Base-by-base conservation (phyloP, 2,888 invertebrate genomes). In the Erannis defoliaria region DNA sequence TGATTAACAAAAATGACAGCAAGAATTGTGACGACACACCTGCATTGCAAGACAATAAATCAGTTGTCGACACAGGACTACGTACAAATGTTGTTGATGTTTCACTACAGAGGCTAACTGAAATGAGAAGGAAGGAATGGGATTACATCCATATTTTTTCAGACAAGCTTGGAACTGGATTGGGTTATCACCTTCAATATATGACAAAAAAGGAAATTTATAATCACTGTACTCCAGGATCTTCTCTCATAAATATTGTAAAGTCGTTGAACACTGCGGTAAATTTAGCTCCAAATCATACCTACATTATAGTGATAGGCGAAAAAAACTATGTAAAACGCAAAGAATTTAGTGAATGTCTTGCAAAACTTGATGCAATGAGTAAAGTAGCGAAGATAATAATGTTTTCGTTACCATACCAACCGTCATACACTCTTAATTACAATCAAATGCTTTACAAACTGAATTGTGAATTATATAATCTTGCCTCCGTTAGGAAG, bases 381-480 rank as follows among this genome's bases (percentile, higher is more conserved):
- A 38, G 38, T 18, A 38, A 38, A 9, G 8, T 2, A 18, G 8
- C 38, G 18, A 16, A 18, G 18, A 18, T 38, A 16, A 18, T 38
- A 18, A 18, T 38, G 16, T 18, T 16, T 18, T 38, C 38, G 16
- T 2, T 38, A n/a, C 38, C 38, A 35, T 35, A 35, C 14, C 14
- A 14, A 0, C 14, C 35, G 6, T 1, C 26, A 8, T 26, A 26
- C 4, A 6, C 26, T 26, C 8, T 6, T 26, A 26, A 26, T 26
- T 26, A 26, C 26, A 26, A 26, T 26, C 26, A 8, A 6, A 6
- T 37, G 16, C 14, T 37, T 16, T 42, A 42, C 8, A 42, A 42
- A n/a, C 12, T 42, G 19, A 42, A 42, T 21, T 42, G 21, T 42
- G 42, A 42, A 2, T 6, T 42, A 1, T 42, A 42, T n/a, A 42